These are phyloP conservation scores for Amblyjoppa proteus DNA, from an alignment of 2,888 invertebrate genomes.

Conservation along the genomic window DNA sequence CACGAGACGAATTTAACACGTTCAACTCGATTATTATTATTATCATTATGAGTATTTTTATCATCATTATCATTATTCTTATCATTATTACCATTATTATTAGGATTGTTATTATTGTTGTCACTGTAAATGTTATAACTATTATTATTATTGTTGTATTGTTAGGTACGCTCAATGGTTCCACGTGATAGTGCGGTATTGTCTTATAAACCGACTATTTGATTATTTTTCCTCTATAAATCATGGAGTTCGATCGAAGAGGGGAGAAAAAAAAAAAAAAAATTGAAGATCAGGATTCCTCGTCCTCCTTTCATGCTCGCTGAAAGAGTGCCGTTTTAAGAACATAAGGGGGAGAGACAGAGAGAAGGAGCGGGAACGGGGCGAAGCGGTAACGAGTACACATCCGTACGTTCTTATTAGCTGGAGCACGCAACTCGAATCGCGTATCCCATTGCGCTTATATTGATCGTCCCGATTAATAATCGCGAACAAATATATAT, in stretches of 20 bases:
- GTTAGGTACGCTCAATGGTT: no score
- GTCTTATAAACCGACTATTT: no score
- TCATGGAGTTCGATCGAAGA: not conserved
- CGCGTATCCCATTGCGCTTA: slow-evolving; percentile 82
- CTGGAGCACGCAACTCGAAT: slow-evolving; percentile 69
- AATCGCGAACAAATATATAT: slow-evolving; percentile 78
- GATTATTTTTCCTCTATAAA: not conserved
- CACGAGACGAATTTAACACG: slow-evolving; percentile 63
- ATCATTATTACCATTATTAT: no score
- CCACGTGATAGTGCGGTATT: no score
- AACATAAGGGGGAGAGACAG: not conserved
- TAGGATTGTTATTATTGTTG: not conserved
- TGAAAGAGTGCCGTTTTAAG: not conserved
- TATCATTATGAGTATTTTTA: slow-evolving; percentile 2
- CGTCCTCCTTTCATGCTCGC: not conserved
- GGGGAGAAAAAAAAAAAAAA: not conserved
- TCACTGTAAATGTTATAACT: no score
- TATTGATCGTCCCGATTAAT: slow-evolving; percentile 84
- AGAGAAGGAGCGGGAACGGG: slow-evolving; percentile 8
- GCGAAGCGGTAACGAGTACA: slow-evolving; percentile 60
- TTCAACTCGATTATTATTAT: slow-evolving; percentile 49
- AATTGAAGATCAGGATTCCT: no score
- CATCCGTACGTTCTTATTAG: slow-evolving; percentile 69
- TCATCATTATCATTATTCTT: not conserved
- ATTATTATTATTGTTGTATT: no score